These are phyloP conservation scores for Chinchilla lanigera DNA, from an alignment of 2,113 vertebrate species.

Conservation along the genomic window DNA sequence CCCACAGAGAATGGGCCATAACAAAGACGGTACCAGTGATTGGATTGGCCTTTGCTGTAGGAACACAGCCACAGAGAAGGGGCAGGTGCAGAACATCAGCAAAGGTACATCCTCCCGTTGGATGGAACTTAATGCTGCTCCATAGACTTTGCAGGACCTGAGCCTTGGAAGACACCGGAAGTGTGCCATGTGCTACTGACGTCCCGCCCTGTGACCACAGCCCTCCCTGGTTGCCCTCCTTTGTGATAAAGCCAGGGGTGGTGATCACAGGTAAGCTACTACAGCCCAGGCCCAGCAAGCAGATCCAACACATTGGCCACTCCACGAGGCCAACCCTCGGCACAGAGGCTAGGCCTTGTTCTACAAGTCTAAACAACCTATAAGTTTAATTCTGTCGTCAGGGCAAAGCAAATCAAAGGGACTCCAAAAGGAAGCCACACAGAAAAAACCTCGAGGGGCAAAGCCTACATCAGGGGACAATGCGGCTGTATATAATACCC, in stretches of 20 bases:
- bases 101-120: background rate
- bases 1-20: background rate
- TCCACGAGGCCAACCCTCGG: background rate
- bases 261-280: background rate
- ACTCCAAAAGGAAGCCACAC: background rate
- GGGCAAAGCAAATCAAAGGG: background rate
- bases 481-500: background rate
- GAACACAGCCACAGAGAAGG: background rate
- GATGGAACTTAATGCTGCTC: background rate
- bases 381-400: background rate
- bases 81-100: background rate
- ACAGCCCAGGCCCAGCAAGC: background rate
- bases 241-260: background rate
- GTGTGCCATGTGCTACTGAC: fast-evolving
- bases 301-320: background rate
- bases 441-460: background rate
- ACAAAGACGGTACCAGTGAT: background rate
- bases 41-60: background rate
- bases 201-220: background rate
- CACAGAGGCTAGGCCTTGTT: background rate
- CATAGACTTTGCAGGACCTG: background rate
- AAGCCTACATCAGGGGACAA: background rate
- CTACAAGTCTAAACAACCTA: background rate
- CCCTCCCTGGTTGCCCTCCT: background rate
- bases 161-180: fast-evolving